Evolutionary conservation across 2,888 invertebrate species (phyloP), one percentile per base, ranked within the genome.

Genomic region (Harmothoe impar): DNA sequence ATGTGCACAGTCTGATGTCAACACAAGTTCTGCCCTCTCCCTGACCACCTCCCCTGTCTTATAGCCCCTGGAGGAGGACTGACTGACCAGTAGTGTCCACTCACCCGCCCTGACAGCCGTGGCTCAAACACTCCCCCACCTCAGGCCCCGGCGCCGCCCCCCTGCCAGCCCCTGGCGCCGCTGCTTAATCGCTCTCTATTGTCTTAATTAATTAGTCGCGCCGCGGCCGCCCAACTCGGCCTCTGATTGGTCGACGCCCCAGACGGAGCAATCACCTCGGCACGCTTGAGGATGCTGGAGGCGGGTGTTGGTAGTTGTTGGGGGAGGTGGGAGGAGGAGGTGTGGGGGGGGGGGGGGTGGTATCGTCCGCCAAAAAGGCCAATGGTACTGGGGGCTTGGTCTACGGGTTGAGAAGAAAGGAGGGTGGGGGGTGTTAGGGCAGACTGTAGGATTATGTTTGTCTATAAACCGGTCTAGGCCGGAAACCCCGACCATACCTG

Each of bases 41-140:
- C 77, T 62, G 62, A 17, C 29, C 29, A 31, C 31, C 29, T 31
- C 77, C 29, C 77, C 25, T 23, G 62, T 25, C 25, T 62, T 62
- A 62, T 62, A 62, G 10, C 5, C n/a, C 62, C n/a, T 62, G n/a
- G 62, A 23, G 20, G 62, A n/a, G 5, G 23, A 3, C 10, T 29
- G 31, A 25, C 84, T 43, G 84, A 84, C 51, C 43, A 51, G 84
- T 35, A 17, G 20, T 25, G 86, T 23, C 15, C 56, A 25, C 54
- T 56, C 86, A 56, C 15, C 7, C 54, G 3, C 5, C 43, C 54
- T 86, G 56, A 23, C 56, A 54, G 29, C 29, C 54, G 56, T 86
- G 54, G 54, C 86, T 86, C 86, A 86, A 86, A 86, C 86, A 86
- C 20, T 86, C 29, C 54, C 86, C 29, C 86, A 54, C 86, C 86